Conservation (phyloP, 2,113 vertebrate species). For the Takifugu bimaculatus region DNA sequence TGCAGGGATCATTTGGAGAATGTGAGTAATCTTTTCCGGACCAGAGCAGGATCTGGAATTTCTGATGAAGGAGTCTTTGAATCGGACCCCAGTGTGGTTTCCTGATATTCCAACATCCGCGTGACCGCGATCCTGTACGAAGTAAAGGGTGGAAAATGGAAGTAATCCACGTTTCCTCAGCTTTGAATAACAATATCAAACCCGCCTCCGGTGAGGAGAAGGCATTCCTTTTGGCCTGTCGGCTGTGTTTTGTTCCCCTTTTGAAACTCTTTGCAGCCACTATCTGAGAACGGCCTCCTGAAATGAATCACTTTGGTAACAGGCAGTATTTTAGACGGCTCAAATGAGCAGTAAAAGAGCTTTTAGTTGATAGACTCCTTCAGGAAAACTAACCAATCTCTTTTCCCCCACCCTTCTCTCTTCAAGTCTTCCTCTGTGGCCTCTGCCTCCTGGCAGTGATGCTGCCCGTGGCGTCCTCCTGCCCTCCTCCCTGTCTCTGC, state of each 20-base stretch:
- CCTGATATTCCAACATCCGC: not conserved
- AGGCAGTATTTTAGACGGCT: no score
- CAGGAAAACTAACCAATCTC: conserved; percentile 5
- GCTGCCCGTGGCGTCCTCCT: conserved; percentile 74
- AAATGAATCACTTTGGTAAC: no score
- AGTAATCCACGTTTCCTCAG: not conserved
- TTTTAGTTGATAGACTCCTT: not conserved
- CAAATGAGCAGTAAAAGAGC: no score
- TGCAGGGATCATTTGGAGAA: not conserved
- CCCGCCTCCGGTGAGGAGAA: no score
- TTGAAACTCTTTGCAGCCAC: not conserved
- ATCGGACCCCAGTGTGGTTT: conserved; percentile 4
- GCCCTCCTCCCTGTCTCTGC: conserved; percentile 87
- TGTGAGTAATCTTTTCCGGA: not conserved
- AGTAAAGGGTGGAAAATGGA: conserved; percentile 7
- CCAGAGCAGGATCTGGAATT: not conserved
- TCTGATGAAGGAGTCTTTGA: not conserved
- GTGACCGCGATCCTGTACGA: not conserved
- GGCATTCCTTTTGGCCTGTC: not conserved
- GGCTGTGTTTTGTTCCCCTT: not conserved
- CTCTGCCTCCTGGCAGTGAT: conserved; percentile 76
- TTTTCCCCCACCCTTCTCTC: conserved; percentile 9
- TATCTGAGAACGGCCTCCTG: not conserved
- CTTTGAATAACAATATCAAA: no score
- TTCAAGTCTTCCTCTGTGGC: conserved; percentile 79